These are phyloP conservation scores for Manis javanica DNA, from an alignment of 2,797 vertebrate genomes.

Conservation along the genomic window DNA sequence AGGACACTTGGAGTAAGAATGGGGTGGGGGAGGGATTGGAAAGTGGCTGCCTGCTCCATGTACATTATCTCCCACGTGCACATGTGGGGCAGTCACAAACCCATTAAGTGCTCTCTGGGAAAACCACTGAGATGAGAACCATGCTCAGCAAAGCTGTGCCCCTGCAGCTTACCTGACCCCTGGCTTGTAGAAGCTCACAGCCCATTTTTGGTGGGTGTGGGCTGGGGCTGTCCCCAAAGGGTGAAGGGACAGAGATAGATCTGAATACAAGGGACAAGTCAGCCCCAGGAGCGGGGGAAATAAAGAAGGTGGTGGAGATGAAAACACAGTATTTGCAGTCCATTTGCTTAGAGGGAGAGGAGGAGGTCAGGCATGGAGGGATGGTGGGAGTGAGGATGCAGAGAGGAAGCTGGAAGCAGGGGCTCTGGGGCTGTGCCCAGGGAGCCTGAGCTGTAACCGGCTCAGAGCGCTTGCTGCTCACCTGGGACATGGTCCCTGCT, in stretches of 20 bases:
- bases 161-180: conserved; percentile 78
- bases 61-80: neutral
- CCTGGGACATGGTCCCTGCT: neutral
- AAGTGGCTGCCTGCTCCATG: neutral
- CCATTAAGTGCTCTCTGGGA: conserved; percentile 55
- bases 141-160: conserved; percentile 74
- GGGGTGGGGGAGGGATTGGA: too few species aligned
- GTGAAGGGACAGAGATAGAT: neutral
- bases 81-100: neutral
- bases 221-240: neutral
- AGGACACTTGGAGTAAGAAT: neutral
- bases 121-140: conserved; percentile 79
- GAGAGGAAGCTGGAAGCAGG: neutral
- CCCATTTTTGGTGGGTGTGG: conserved; percentile 61
- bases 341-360: conserved; percentile 12
- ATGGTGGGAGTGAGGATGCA: neutral
- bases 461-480: neutral
- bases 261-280: conserved; percentile 55
- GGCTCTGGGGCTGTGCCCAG: neutral
- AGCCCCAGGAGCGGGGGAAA: conserved; percentile 32
- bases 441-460: neutral
- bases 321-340: conserved; percentile 10
- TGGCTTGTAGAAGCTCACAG: conserved; percentile 79
- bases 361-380: neutral
- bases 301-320: conserved; percentile 56